phyloP scores from a whole-genome alignment of 92 coral and sea anemone genomes.

The Pocillopora meandrina region DNA sequence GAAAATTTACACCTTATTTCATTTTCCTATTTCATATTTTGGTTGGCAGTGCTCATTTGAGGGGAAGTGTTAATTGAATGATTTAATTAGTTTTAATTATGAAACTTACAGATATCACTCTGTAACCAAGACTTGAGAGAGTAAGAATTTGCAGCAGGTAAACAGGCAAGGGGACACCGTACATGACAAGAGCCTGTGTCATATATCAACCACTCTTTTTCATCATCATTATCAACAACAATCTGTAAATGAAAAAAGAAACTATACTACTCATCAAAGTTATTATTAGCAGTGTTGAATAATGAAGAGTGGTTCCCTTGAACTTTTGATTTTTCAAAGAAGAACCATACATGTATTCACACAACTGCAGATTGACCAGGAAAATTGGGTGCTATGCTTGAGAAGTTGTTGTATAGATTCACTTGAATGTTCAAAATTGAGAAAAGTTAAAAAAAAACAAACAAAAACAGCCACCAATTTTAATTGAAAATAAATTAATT shows the following conservation, averaged over 20 bases:
- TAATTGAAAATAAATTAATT: too few relatives aligned
- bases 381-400: too few relatives aligned
- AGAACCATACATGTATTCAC: too few relatives aligned
- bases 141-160: slow-evolving; percentile 95
- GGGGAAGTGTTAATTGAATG: not conserved
- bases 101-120: slow-evolving; percentile 92
- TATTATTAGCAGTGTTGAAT: not conserved
- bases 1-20: too few relatives aligned
- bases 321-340: not conserved
- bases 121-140: slow-evolving; percentile 90
- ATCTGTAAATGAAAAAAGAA: slow-evolving; percentile 52
- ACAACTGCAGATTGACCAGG: too few relatives aligned
- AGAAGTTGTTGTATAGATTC: too few relatives aligned
- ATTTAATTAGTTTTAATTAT: too few relatives aligned
- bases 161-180: slow-evolving; percentile 87
- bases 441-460: too few relatives aligned
- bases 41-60: too few relatives aligned
- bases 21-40: too few relatives aligned
- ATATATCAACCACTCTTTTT: slow-evolving; percentile 90
- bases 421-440: too few relatives aligned
- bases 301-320: not conserved
- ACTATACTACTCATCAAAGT: not conserved
- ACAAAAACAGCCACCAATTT: too few relatives aligned
- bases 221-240: slow-evolving; percentile 85
- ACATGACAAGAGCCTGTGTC: slow-evolving; percentile 95